Conservation (phyloP, 2,797 vertebrate genomes). For the Discoglossus pictus region DNA sequence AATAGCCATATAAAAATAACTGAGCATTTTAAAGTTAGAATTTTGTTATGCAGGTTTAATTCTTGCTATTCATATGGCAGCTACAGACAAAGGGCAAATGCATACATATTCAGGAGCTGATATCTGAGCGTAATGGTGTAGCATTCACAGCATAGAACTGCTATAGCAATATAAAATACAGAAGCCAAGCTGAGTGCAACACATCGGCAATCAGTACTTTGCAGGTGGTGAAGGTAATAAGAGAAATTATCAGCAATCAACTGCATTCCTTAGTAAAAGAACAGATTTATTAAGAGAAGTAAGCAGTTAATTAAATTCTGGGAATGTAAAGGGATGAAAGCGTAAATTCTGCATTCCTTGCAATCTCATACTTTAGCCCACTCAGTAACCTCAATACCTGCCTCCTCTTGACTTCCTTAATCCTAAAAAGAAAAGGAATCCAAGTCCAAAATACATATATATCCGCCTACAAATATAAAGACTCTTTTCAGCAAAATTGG, state of each 20-base stretch:
- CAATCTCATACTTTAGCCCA: constrained; percentile 21
- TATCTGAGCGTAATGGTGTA: too few species aligned
- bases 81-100: too few species aligned
- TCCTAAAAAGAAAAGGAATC: constrained; percentile 28
- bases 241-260: constrained; percentile 10
- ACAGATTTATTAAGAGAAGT: not conserved
- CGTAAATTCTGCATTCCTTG: constrained; percentile 17
- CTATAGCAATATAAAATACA: too few species aligned
- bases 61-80: too few species aligned
- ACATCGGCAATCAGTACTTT: constrained; percentile 23
- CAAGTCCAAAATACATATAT: constrained; percentile 23
- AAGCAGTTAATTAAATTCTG: not conserved
- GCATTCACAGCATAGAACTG: too few species aligned
- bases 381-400: constrained; percentile 10
- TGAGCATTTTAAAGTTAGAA: too few species aligned
- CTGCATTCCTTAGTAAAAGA: not conserved
- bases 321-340: constrained; percentile 6
- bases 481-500: constrained; percentile 27
- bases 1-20: too few species aligned
- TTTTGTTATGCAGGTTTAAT: too few species aligned
- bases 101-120: too few species aligned
- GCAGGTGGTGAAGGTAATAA: constrained; percentile 21
- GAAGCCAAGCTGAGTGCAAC: constrained; percentile 16
- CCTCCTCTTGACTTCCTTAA: not conserved
- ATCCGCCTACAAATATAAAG: constrained; percentile 34